Conservation (phyloP, 2,888 invertebrate species). For the Callyntrura sp. region DNA sequence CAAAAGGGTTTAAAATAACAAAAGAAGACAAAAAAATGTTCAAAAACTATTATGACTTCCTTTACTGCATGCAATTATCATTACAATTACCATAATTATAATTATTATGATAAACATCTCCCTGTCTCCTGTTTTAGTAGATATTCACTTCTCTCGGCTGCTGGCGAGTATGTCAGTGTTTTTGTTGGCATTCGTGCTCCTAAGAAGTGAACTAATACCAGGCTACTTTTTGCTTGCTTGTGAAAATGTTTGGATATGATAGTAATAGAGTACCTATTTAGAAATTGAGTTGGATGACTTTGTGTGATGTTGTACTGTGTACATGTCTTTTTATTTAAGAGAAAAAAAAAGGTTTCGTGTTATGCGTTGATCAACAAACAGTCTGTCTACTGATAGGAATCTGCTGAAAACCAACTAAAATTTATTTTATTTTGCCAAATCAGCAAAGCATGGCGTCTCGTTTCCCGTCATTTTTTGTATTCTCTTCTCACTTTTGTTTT, state of each 20-base stretch:
- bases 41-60: constrained; percentile 67
- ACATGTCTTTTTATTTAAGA: not conserved
- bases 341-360: constrained; percentile 33
- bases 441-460: constrained; percentile 52
- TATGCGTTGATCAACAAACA: constrained; percentile 16
- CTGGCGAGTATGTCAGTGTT: not conserved
- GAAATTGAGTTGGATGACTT: constrained; percentile 12
- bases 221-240: not conserved
- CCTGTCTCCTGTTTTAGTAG: constrained; percentile 45
- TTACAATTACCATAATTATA: constrained; percentile 74
- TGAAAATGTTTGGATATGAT: not conserved
- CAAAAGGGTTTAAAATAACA: not conserved
- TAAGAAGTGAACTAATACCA: constrained; percentile 40
- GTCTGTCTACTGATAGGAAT: constrained; percentile 46
- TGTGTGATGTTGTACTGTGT: too few relatives aligned
- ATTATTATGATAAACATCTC: constrained; percentile 73
- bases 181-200: constrained; percentile 41
- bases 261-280: not conserved
- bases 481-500: constrained; percentile 45
- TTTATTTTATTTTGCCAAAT: constrained; percentile 46
- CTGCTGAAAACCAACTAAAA: constrained; percentile 15
- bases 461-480: constrained; percentile 61
- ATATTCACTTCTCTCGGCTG: not conserved
- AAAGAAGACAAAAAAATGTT: constrained; percentile 1
- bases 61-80: constrained; percentile 72